phyloP scores from a whole-genome alignment of 2,888 invertebrate genomes.

The Drosophila vallismaia region DNA sequence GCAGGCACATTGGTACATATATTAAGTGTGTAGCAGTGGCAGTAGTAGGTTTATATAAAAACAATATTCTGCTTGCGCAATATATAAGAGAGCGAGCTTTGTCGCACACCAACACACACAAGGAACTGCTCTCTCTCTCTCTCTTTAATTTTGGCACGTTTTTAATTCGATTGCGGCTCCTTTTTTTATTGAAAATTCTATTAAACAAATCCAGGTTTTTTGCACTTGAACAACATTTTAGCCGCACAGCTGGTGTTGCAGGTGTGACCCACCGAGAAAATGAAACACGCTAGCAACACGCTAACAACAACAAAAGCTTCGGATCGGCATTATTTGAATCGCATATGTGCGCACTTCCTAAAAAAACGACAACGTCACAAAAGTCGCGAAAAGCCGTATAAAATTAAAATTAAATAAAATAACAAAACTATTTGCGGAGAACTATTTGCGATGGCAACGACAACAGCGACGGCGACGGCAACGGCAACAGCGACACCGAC shows the following conservation, averaged over 20 bases:
- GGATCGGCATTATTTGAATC: constrained; percentile 5
- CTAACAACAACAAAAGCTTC: constrained; percentile 12
- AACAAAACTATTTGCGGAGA: constrained; percentile 32
- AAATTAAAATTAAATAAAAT: constrained; percentile 20
- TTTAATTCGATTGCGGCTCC: constrained; percentile 13
- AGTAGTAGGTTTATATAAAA: constrained; percentile 21
- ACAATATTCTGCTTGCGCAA: constrained; percentile 65
- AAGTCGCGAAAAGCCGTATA: constrained; percentile 27
- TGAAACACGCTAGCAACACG: constrained; percentile 19
- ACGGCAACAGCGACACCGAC: no score
- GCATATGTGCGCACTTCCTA: constrained; percentile 34
- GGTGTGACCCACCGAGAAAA: not conserved
- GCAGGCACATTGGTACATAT: constrained; percentile 16
- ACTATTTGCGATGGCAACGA: constrained; percentile 23
- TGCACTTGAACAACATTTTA: constrained; percentile 31
- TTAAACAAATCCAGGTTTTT: constrained; percentile 38
- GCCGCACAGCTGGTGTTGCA: constrained; percentile 27
- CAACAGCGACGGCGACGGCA: constrained; percentile 9
- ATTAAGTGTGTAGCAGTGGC: not conserved
- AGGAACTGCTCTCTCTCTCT: constrained; percentile 28
- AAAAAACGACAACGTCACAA: constrained; percentile 27
- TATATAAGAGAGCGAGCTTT: constrained; percentile 65
- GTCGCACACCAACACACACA: constrained; percentile 24
- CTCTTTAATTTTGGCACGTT: constrained; percentile 37
- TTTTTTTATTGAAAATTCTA: constrained; percentile 38